Evolutionary conservation across 2,113 vertebrate genomes (phyloP).

Genomic region (Sinocyclocheilus maitianheensis): DNA sequence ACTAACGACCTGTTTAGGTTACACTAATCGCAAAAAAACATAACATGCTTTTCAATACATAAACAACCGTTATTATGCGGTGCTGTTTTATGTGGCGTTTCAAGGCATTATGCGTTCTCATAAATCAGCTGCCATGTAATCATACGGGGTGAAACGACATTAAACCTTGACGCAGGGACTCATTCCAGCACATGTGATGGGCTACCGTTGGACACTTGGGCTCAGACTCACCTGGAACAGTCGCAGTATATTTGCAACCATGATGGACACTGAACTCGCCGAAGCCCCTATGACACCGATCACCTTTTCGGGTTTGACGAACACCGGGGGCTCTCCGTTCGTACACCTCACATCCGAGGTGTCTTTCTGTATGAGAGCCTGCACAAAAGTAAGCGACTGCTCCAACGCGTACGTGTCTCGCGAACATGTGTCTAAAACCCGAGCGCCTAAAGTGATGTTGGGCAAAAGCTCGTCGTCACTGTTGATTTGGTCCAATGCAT

Average conservation of each 20-base stretch:
- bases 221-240: conserved; percentile 88
- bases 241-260: conserved; percentile 96
- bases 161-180: background rate
- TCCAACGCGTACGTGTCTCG: conserved; percentile 94
- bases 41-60: background rate
- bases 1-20: background rate
- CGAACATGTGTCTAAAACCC: conserved; percentile 94
- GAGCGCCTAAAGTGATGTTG: conserved; percentile 91
- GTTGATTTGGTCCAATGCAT: conserved; percentile 97
- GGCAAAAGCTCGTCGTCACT: conserved; percentile 92
- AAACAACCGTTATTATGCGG: background rate
- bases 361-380: conserved; percentile 96
- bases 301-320: conserved; percentile 93
- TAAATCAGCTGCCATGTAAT: conserved; percentile 9
- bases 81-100: background rate
- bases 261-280: conserved; percentile 93
- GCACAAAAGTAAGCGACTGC: conserved; percentile 95
- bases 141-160: background rate
- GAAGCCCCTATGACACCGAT: conserved; percentile 93
- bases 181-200: background rate
- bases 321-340: conserved; percentile 92
- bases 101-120: background rate
- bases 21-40: background rate
- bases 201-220: background rate
- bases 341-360: conserved; percentile 94